These are phyloP conservation scores for Hypsibius dujardini DNA, from an alignment of 1,140 invertebrate species.

Conservation along the genomic window DNA sequence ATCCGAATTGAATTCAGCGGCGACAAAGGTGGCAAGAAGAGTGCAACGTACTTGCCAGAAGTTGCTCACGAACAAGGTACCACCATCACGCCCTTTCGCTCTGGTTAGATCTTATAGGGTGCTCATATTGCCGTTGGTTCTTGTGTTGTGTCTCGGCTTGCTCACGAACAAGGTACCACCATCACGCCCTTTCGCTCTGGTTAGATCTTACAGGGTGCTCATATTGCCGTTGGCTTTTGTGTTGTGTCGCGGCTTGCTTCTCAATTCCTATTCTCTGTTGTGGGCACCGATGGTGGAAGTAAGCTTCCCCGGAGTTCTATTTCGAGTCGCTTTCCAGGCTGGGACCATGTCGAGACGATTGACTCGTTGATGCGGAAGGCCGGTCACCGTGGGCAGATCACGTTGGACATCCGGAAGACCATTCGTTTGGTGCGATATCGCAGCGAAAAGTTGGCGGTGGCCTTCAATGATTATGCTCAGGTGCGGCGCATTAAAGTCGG, in stretches of 20 bases:
- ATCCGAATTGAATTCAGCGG: slow-evolving; percentile 93
- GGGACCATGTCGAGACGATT: slow-evolving; percentile 92
- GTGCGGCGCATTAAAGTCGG: not conserved
- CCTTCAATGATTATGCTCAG: slow-evolving; percentile 53
- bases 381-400: slow-evolving; percentile 79
- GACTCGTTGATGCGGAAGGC: slow-evolving; percentile 91
- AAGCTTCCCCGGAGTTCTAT: no score
- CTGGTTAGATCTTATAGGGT: no score
- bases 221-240: no score
- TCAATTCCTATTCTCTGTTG: no score
- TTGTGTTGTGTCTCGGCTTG: no score
- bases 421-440: slow-evolving; percentile 88
- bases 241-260: no score
- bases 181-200: no score
- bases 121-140: no score
- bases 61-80: slow-evolving; percentile 93
- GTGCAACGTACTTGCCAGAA: slow-evolving; percentile 92
- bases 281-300: no score
- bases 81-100: not conserved
- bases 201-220: no score
- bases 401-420: slow-evolving; percentile 59
- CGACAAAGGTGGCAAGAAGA: slow-evolving; percentile 81
- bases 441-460: slow-evolving; percentile 62
- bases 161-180: no score
- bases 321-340: slow-evolving; percentile 43